These are phyloP conservation scores for Grallaria varia DNA, from an alignment of 2,113 vertebrate genomes.

Conservation along the genomic window DNA sequence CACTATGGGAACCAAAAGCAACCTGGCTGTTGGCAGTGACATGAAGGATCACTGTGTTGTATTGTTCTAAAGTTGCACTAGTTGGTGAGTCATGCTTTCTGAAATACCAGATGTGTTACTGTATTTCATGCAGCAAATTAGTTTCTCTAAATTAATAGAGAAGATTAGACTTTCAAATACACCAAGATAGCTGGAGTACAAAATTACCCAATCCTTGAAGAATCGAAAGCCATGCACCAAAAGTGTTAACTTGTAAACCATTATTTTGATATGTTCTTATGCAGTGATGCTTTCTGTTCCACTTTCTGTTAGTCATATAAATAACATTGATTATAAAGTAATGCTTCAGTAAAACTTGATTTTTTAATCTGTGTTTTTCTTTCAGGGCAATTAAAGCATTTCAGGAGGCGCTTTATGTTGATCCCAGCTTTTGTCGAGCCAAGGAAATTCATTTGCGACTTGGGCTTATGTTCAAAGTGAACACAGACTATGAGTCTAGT, in stretches of 20 bases:
- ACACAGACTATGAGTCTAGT: slow-evolving; percentile 97
- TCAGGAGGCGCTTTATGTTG: slow-evolving; percentile 98
- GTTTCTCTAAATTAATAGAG: neutral
- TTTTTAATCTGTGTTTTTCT: slow-evolving; percentile 58
- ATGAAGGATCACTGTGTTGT: neutral
- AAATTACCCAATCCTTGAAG: neutral
- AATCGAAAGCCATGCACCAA: neutral
- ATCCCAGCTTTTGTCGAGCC: slow-evolving; percentile 93
- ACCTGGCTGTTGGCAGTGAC: neutral
- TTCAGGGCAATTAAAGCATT: slow-evolving; percentile 98
- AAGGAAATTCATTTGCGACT: slow-evolving; percentile 99
- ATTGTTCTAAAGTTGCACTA: neutral
- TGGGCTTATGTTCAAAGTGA: slow-evolving; percentile 99
- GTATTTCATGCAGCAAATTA: neutral
- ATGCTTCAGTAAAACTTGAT: neutral
- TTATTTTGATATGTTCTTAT: neutral
- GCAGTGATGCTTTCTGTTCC: neutral
- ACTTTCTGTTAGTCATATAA: neutral
- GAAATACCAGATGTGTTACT: neutral
- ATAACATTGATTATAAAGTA: neutral
- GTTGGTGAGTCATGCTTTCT: neutral
- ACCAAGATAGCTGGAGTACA: neutral
- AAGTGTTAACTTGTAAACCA: neutral
- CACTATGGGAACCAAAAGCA: neutral
- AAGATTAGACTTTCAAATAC: neutral